Conservation (phyloP, 1,140 invertebrate genomes). For the Subanguina moxae region DNA sequence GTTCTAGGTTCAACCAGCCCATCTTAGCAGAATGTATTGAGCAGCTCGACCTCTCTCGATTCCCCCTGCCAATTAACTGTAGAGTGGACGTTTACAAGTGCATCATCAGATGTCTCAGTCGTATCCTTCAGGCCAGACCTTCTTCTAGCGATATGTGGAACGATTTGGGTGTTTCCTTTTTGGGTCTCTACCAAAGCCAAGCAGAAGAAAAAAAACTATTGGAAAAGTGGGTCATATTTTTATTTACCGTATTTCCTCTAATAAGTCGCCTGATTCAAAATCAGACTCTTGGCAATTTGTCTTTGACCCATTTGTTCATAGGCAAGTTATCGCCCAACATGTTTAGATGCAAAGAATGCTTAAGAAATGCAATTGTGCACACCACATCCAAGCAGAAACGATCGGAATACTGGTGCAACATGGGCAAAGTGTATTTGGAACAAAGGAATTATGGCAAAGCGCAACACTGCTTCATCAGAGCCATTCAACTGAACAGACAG, state of each 20-base stretch:
- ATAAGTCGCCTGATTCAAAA: too few species aligned
- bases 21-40: constrained; percentile 10
- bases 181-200: constrained; percentile 20
- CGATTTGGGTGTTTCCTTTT: constrained; percentile 34
- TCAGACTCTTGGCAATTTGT: not conserved
- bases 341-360: constrained; percentile 31
- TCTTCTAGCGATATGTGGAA: constrained; percentile 35
- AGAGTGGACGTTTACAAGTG: constrained; percentile 22
- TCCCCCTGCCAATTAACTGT: constrained; percentile 18
- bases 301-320: not conserved
- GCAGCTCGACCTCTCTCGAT: constrained; percentile 9
- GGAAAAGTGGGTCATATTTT: constrained; percentile 32
- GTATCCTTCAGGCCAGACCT: constrained; percentile 25
- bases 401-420: constrained; percentile 33
- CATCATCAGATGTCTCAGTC: constrained; percentile 23
- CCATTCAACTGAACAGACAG: constrained; percentile 40
- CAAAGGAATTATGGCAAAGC: constrained; percentile 16
- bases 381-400: constrained; percentile 26
- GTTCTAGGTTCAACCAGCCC: constrained; percentile 27
- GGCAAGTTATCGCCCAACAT: too few species aligned
- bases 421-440: constrained; percentile 20
- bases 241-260: not conserved
- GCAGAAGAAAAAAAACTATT: constrained; percentile 22
- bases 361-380: constrained; percentile 23
- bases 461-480: constrained; percentile 43